Percentiles rank a stretch among this genome's conserved stretches.
These are phyloP conservation scores for Enteromius argenteus DNA, from an alignment of 2,797 vertebrate species.

Conservation along the genomic window DNA sequence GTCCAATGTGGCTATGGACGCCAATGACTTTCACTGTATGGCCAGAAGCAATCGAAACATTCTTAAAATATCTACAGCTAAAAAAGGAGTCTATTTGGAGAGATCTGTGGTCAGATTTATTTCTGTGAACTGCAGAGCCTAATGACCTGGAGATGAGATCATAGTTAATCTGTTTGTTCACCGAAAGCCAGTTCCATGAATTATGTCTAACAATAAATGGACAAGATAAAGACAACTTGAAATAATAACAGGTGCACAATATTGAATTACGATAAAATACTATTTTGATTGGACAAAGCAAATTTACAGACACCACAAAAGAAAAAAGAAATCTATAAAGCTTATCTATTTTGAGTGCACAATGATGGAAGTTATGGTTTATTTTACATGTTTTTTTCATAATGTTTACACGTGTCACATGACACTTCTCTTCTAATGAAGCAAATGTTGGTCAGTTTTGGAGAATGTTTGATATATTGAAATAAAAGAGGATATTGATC, in stretches of 20 bases:
- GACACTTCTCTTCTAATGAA: slow-evolving; percentile 16
- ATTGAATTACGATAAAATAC: slow-evolving; percentile 15
- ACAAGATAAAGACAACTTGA: background rate
- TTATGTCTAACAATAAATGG: slow-evolving; percentile 6
- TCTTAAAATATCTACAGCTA: background rate
- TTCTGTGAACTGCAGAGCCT: slow-evolving; percentile 4
- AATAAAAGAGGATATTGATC: slow-evolving; percentile 1
- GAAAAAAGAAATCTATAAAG: background rate
- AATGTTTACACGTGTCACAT: slow-evolving; percentile 14
- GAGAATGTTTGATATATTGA: slow-evolving; percentile 4
- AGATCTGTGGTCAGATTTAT: slow-evolving; percentile 28
- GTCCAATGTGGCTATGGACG: too few relatives aligned
- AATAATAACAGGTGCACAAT: slow-evolving; percentile 17
- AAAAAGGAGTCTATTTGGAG: background rate
- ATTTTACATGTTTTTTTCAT: background rate
- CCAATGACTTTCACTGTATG: background rate
- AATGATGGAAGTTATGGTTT: background rate
- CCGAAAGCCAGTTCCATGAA: slow-evolving; percentile 12
- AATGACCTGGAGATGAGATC: slow-evolving; percentile 20
- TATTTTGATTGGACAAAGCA: slow-evolving; percentile 16
- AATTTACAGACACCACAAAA: background rate
- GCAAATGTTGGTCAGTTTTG: slow-evolving; percentile 25
- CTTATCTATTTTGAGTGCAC: background rate
- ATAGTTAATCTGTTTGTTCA: slow-evolving; percentile 17
- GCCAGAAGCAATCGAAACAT: background rate